phyloP scores from a whole-genome alignment of 2,113 vertebrate species.

The Gavialis gangeticus region DNA sequence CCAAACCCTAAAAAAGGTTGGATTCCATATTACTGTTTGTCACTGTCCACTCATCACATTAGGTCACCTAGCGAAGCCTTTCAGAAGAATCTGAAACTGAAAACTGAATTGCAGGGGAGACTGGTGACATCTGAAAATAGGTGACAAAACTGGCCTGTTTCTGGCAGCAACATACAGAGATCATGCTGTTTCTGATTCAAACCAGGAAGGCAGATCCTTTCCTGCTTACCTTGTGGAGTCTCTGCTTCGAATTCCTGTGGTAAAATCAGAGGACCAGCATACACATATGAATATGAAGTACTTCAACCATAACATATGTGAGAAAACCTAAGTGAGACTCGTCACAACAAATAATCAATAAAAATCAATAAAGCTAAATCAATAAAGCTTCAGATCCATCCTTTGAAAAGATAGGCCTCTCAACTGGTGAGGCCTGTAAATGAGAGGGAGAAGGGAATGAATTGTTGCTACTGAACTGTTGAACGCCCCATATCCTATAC shows the following conservation, averaged over 20 bases:
- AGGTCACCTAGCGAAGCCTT: background rate
- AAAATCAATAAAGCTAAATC: background rate
- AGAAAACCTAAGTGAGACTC: background rate
- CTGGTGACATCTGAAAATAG: background rate
- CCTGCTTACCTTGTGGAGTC: background rate
- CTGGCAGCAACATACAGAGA: accelerated
- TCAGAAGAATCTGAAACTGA: background rate
- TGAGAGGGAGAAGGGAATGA: background rate
- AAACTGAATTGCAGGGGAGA: background rate
- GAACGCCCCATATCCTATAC: background rate
- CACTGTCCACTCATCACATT: background rate
- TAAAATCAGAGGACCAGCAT: background rate
- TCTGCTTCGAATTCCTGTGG: background rate
- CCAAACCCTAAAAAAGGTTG: background rate
- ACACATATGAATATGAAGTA: background rate
- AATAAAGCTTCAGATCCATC: background rate
- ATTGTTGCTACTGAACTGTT: background rate
- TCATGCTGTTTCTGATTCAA: background rate
- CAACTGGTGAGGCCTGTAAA: background rate
- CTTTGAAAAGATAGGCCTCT: background rate
- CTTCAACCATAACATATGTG: background rate
- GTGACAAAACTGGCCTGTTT: background rate
- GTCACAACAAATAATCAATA: background rate
- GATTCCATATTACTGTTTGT: background rate
- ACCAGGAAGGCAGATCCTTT: background rate